phyloP scores from a whole-genome alignment of 2,797 vertebrate genomes.

The Labeo calbasu region DNA sequence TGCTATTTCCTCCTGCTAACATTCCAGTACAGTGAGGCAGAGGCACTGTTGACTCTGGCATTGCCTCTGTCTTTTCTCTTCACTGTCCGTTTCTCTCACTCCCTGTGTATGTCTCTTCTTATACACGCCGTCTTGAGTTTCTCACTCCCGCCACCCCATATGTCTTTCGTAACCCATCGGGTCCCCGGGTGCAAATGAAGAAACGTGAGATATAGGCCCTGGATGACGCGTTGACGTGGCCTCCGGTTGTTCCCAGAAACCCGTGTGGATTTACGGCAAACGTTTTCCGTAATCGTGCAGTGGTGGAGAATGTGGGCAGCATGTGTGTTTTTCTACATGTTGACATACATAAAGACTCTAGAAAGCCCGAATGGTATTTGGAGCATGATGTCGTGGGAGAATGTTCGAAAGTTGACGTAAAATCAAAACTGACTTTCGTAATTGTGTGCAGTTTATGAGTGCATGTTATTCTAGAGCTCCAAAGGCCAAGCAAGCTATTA shows the following conservation, averaged over 20 bases:
- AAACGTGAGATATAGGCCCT: slow-evolving; percentile 22
- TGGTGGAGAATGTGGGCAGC: neutral
- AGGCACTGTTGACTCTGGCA: slow-evolving; percentile 64
- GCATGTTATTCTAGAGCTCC: neutral
- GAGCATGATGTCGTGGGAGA: slow-evolving; percentile 1
- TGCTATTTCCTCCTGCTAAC: slow-evolving; percentile 59
- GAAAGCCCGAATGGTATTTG: neutral
- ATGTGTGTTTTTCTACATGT: neutral
- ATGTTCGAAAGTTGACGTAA: neutral
- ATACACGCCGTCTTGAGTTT: slow-evolving; percentile 15
- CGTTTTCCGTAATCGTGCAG: neutral
- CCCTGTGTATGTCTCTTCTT: slow-evolving; percentile 23
- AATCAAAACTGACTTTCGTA: neutral
- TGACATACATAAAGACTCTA: neutral
- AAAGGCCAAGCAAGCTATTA: neutral
- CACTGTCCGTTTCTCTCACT: slow-evolving; percentile 17
- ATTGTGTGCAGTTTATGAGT: neutral
- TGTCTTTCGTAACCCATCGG: neutral
- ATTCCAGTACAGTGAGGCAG: slow-evolving; percentile 56
- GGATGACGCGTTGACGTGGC: slow-evolving; percentile 1
- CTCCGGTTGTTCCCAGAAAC: slow-evolving; percentile 27
- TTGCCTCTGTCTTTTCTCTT: slow-evolving; percentile 2
- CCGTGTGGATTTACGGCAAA: neutral
- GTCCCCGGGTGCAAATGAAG: slow-evolving; percentile 20
- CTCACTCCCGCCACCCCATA: neutral